A percentile compares a stretch with the other conserved stretches of the same genome.
Conservation (phyloP, 2,888 invertebrate species). For the Osedax fenrisi region DNA sequence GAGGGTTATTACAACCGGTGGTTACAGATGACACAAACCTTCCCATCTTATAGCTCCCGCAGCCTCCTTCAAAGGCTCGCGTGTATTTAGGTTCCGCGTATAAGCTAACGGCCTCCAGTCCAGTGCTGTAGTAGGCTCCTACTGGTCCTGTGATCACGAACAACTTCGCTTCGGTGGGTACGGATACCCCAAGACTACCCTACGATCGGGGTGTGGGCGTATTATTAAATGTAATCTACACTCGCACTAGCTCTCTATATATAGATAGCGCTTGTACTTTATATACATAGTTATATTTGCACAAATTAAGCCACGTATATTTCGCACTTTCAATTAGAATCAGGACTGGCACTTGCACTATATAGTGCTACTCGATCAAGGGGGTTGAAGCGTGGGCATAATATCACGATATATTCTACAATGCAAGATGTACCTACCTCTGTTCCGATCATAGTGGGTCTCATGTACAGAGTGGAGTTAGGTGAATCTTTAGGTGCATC, state of each 20-base stretch:
- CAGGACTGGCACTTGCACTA: too few species aligned
- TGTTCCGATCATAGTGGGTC: conserved; percentile 88
- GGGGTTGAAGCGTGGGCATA: too few species aligned
- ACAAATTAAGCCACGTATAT: too few species aligned
- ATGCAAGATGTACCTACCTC: too few species aligned
- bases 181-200: conserved; percentile 81
- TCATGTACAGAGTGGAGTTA: conserved; percentile 76
- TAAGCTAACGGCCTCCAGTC: conserved; percentile 65
- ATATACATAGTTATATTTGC: too few species aligned
- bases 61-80: conserved; percentile 71
- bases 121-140: conserved; percentile 73
- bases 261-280: too few species aligned
- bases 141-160: conserved; percentile 85
- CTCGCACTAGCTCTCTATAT: too few species aligned
- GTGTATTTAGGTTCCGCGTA: conserved; percentile 77
- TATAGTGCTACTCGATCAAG: too few species aligned
- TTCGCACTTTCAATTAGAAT: too few species aligned
- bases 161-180: conserved; percentile 73
- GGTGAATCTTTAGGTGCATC: conserved; percentile 54
- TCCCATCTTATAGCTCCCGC: conserved; percentile 86
- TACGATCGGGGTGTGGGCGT: conserved; percentile 48
- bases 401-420: too few species aligned
- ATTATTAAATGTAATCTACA: too few species aligned
- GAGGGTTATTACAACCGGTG: too few species aligned
- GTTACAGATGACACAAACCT: conserved; percentile 64